Evolutionary conservation across 2,888 invertebrate genomes (phyloP).

Genomic region (Noctua comes): DNA sequence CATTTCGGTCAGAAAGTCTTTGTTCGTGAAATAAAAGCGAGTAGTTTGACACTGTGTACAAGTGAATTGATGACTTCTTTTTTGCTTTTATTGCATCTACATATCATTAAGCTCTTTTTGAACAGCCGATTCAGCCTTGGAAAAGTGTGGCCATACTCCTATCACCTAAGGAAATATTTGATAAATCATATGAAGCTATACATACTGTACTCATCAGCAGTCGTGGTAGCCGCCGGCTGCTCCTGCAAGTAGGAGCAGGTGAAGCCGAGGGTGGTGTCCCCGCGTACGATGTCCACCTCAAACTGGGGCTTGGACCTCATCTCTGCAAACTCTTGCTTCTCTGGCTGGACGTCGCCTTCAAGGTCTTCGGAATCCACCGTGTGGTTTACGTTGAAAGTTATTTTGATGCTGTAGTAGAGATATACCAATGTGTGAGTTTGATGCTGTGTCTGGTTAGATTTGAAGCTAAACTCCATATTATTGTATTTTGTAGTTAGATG

Average conservation of each 20-base stretch:
- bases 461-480: background rate
- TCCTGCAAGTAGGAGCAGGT: conserved; percentile 95
- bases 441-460: background rate
- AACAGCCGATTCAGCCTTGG: background rate
- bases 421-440: background rate
- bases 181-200: conserved; percentile 30
- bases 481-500: too few species aligned
- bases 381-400: conserved; percentile 98
- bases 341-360: conserved; percentile 91
- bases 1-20: too few species aligned
- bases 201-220: conserved; percentile 93
- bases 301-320: conserved; percentile 98
- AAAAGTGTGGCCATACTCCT: background rate
- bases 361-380: conserved; percentile 96
- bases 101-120: background rate
- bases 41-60: background rate
- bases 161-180: background rate
- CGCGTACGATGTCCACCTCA: conserved; percentile 95
- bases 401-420: conserved; percentile 78
- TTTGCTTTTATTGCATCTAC: background rate
- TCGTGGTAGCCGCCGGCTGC: conserved; percentile 89
- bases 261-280: conserved; percentile 94
- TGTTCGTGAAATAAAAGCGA: background rate
- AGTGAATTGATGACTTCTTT: background rate
- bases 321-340: conserved; percentile 94